Evolutionary conservation across 2,888 invertebrate species (phyloP).

Genomic region (Erebia palarica): DNA sequence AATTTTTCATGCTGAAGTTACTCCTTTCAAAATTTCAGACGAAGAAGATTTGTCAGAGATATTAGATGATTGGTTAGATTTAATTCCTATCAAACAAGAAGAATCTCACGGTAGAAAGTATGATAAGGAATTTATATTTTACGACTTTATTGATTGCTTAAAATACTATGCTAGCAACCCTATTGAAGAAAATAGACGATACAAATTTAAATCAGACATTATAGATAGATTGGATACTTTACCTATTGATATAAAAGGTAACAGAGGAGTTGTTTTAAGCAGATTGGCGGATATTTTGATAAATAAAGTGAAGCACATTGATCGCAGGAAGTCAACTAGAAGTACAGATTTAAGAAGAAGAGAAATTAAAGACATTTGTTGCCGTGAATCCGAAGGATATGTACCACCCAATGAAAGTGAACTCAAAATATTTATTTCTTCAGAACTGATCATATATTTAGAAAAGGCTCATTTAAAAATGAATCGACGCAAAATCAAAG

Average conservation of each 20-base stretch:
- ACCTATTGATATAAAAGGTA: slow-evolving; percentile 40
- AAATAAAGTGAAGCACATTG: slow-evolving; percentile 39
- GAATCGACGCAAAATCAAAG: slow-evolving; percentile 40
- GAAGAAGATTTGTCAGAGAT: slow-evolving; percentile 48
- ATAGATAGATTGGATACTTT: slow-evolving; percentile 36
- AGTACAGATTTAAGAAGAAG: slow-evolving; percentile 15
- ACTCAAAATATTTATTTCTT: slow-evolving; percentile 47
- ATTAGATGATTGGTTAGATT: slow-evolving; percentile 37
- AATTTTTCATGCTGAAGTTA: slow-evolving; percentile 37
- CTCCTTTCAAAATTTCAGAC: slow-evolving; percentile 35
- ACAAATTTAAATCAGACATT: slow-evolving; percentile 38
- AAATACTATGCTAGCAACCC: slow-evolving; percentile 19
- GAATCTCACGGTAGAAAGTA: slow-evolving; percentile 27
- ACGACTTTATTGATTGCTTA: slow-evolving; percentile 35
- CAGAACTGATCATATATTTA: slow-evolving; percentile 48
- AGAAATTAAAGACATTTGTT: slow-evolving; percentile 12
- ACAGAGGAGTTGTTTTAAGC: slow-evolving; percentile 46
- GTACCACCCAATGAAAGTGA: slow-evolving; percentile 49
- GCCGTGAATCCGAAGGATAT: slow-evolving; percentile 34
- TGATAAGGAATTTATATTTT: slow-evolving; percentile 34
- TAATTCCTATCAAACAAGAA: slow-evolving; percentile 35
- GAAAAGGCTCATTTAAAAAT: slow-evolving; percentile 43
- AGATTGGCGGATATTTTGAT: slow-evolving; percentile 51
- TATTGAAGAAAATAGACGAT: slow-evolving; percentile 18
- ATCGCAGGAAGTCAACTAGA: slow-evolving; percentile 11